Conservation (phyloP, 2,113 vertebrate species). For the Tenebrosternarchus preto region DNA sequence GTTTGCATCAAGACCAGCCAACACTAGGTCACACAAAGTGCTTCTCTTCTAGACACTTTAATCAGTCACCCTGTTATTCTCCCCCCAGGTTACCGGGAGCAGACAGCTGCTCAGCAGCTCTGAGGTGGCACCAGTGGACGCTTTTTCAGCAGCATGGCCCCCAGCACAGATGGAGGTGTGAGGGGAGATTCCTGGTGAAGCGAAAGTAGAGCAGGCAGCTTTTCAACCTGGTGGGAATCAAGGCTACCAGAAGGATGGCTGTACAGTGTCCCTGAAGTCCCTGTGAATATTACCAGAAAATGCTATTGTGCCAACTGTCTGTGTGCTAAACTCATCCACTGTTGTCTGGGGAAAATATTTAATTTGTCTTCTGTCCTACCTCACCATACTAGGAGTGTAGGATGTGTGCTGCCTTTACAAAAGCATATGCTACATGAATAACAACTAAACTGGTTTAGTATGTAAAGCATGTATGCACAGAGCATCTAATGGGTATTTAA, state of each 20-base stretch:
- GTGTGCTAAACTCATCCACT: conserved; percentile 21
- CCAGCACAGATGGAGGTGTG: conserved; percentile 11
- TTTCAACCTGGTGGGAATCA: conserved; percentile 7
- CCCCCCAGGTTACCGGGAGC: conserved; percentile 85
- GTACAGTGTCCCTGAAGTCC: not conserved
- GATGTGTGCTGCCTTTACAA: conserved; percentile 6
- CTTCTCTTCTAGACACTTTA: not conserved
- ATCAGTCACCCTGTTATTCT: not conserved
- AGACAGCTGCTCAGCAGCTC: conserved; percentile 86
- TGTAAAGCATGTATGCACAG: not conserved
- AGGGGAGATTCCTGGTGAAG: not conserved
- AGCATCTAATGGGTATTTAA: not conserved
- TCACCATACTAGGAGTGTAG: conserved; percentile 15
- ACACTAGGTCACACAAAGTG: not conserved
- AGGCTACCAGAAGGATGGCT: not conserved
- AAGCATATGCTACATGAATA: not conserved
- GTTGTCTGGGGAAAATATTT: conserved; percentile 21
- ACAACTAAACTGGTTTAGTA: not conserved
- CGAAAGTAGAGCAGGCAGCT: conserved; percentile 29
- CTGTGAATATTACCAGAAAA: conserved; percentile 32
- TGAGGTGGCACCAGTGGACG: conserved; percentile 66
- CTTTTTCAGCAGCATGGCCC: conserved; percentile 36
- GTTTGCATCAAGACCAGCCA: not conserved
- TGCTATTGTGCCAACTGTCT: conserved; percentile 25
- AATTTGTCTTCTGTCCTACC: conserved; percentile 2